Evolutionary conservation across 2,888 invertebrate genomes (phyloP).

Genomic region (Lathronympha strigana): DNA sequence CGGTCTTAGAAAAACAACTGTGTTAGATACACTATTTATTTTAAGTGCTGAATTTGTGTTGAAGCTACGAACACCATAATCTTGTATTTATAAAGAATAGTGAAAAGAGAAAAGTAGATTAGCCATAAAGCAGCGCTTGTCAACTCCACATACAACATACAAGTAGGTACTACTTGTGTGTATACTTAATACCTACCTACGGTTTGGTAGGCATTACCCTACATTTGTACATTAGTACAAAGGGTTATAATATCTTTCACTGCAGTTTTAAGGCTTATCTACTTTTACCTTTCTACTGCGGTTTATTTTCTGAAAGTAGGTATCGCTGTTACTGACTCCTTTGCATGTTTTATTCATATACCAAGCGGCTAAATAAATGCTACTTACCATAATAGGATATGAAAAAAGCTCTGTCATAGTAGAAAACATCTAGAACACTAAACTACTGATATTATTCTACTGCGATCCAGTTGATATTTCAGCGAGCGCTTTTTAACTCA

Average conservation of each 20-base stretch:
- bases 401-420: slow-evolving; percentile 46
- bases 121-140: background rate
- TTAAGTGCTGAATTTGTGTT: slow-evolving; percentile 32
- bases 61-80: slow-evolving; percentile 13
- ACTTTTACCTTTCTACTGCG: slow-evolving; percentile 10
- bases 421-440: slow-evolving; percentile 34
- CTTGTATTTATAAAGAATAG: background rate
- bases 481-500: background rate
- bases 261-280: slow-evolving; percentile 6
- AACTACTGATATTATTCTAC: slow-evolving; percentile 22
- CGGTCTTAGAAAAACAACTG: slow-evolving; percentile 28
- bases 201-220: background rate
- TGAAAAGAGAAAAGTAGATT: slow-evolving; percentile 21
- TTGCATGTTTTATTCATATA: slow-evolving; percentile 1
- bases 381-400: slow-evolving; percentile 45
- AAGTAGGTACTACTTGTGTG: background rate
- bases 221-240: too few relatives aligned
- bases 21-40: slow-evolving; percentile 19
- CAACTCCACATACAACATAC: background rate
- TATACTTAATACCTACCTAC: background rate
- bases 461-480: slow-evolving; percentile 15
- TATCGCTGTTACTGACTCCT: background rate
- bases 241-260: too few relatives aligned
- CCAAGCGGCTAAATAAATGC: slow-evolving; percentile 33
- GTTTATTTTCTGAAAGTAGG: slow-evolving; percentile 1